phyloP scores from a whole-genome alignment of 2,113 vertebrate genomes.

The Castor canadensis region DNA sequence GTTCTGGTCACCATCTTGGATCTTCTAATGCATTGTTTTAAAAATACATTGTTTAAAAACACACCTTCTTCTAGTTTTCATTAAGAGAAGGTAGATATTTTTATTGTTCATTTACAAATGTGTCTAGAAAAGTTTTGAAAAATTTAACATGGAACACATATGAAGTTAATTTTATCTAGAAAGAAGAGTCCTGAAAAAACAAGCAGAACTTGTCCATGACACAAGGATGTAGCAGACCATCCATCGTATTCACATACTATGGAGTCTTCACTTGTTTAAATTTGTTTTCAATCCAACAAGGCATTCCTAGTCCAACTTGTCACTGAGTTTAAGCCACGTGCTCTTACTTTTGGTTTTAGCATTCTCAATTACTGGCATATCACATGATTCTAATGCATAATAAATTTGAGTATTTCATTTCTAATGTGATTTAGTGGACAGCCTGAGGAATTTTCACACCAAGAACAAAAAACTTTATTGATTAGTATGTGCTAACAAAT shows the following conservation, averaged over 20 bases:
- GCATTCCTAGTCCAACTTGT: slow-evolving; percentile 79
- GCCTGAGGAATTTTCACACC: background rate
- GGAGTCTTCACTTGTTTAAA: slow-evolving; percentile 30
- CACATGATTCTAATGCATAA: slow-evolving; percentile 77
- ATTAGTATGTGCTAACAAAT: background rate
- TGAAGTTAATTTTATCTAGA: background rate
- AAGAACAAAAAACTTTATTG: background rate
- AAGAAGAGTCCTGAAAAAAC: background rate
- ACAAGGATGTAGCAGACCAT: slow-evolving; percentile 72
- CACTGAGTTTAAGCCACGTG: slow-evolving; percentile 65
- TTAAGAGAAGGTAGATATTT: background rate
- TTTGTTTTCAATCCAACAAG: slow-evolving; percentile 70
- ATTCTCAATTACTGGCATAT: background rate
- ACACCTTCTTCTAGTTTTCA: background rate
- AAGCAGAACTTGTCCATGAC: slow-evolving; percentile 71
- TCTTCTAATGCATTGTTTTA: background rate
- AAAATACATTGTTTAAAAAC: background rate
- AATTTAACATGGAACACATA: background rate
- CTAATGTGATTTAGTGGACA: background rate
- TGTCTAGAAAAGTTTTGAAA: too few species aligned
- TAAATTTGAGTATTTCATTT: background rate
- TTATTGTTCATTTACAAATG: background rate
- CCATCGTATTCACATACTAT: slow-evolving; percentile 63
- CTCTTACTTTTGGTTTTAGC: background rate
- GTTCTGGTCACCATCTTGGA: too few species aligned